Base-by-base conservation (phyloP, 2,888 invertebrate species). In the Tetrapedia diversipes region DNA sequence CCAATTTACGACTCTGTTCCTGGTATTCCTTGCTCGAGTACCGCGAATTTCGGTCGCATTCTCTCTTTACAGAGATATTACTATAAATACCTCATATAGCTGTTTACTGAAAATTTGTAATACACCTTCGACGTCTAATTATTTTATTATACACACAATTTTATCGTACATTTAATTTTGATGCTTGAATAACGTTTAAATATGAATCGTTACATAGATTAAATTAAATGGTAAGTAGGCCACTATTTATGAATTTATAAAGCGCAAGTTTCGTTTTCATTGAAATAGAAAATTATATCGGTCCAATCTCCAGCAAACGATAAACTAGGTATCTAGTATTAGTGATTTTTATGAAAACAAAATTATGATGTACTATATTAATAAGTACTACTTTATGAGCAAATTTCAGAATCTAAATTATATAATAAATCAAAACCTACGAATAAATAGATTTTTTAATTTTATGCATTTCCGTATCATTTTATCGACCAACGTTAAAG, bases 1-100 rank as follows among this genome's bases (percentile, higher is more conserved):
- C 69, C 73, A 78, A 80, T 82, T 83, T 83, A 80, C 77, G 64
- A 34, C 59, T 34, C 51, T 45, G 59, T 75, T 77, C 54, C 27
- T 22, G 34, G 47, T 68, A 73, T 60, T 37, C 59, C 16, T 24
- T 14, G 4, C n/a, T 22, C 27, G 14, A 27, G 16, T 27, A 27
- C 22, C 27, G 19, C 63, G 51, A 69, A 69, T 69, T 69, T 66
- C 34, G 39, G n/a, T 54, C 22, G 24, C 39, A 49, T 29, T 37
- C 27, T 54, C 34, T 27, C 4, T 45, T 29, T n/a, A n/a, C 2
- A 8, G 16, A 47, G 1, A 22, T 2, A n/a, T n/a, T n/a, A n/a
- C n/a, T n/a, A n/a, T n/a, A n/a, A n/a, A n/a, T n/a, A n/a, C n/a
- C n/a, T n/a, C n/a, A n/a, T n/a, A n/a, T n/a, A n/a, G n/a, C n/a